Percentiles rank a stretch among this genome's conserved stretches.
Evolutionary conservation across 1,140 invertebrate genomes (phyloP).

Genomic region (Cydia pomonella): DNA sequence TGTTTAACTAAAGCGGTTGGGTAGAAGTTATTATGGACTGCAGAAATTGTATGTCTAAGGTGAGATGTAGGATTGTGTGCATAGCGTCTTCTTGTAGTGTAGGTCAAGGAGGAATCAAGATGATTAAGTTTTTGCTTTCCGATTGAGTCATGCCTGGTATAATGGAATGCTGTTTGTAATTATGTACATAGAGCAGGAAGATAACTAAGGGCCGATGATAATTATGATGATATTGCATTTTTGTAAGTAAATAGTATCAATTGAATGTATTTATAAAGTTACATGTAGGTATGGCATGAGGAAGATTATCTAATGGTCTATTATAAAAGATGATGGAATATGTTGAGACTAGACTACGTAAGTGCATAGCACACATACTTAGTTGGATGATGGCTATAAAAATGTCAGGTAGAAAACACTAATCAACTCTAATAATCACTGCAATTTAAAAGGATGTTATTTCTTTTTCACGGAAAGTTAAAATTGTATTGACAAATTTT

Average conservation of each 20-base stretch:
- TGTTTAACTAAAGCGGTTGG: no score
- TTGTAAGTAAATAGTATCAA: not conserved
- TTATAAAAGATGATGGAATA: not conserved
- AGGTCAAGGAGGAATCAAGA: not conserved
- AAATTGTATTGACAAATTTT: no score
- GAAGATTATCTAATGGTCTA: not conserved
- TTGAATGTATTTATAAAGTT: not conserved
- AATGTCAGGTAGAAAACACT: no score
- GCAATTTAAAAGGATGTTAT: no score
- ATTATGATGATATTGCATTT: slow-evolving; percentile 11
- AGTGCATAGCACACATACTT: no score
- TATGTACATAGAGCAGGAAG: not conserved
- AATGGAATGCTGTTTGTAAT: not conserved
- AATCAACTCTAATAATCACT: no score
- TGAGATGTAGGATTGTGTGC: no score
- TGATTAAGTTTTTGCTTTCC: not conserved
- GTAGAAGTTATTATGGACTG: no score
- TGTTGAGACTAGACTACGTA: not conserved
- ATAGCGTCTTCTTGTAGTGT: no score
- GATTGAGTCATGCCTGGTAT: not conserved
- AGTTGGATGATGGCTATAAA: no score
- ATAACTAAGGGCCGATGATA: not conserved
- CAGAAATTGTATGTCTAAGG: no score
- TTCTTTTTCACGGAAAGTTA: no score
- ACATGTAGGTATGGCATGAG: not conserved